Conservation (phyloP, 2,797 vertebrate genomes). For the Lindbergichthys nudifrons region DNA sequence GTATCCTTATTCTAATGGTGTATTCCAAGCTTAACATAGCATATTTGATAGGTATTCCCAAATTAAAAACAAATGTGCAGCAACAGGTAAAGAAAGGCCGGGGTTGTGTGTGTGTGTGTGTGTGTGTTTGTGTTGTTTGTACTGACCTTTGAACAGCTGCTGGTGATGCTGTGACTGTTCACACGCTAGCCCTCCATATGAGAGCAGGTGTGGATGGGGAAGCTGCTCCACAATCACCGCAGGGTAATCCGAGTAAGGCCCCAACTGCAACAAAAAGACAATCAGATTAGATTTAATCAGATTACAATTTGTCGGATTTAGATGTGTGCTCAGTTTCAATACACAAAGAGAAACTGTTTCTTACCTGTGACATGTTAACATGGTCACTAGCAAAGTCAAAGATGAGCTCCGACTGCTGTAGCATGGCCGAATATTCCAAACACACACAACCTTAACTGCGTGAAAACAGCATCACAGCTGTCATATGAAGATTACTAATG, state of each 20-base stretch:
- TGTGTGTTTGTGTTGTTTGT: background rate
- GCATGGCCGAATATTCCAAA: constrained; percentile 88
- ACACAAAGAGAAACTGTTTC: background rate
- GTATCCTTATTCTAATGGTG: no score
- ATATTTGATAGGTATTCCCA: no score
- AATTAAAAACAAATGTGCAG: no score
- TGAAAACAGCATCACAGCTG: constrained; percentile 55
- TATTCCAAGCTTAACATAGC: no score
- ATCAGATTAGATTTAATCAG: background rate
- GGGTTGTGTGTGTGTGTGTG: background rate
- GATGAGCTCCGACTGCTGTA: constrained; percentile 93
- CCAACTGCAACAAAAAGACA: constrained; percentile 82
- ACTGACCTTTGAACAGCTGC: constrained; percentile 90
- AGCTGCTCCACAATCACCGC: constrained; percentile 95
- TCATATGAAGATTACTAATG: constrained; percentile 6
- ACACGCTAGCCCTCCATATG: constrained; percentile 89
- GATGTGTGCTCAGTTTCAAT: background rate
- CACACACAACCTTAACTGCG: constrained; percentile 43
- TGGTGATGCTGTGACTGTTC: constrained; percentile 88
- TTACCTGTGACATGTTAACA: constrained; percentile 91
- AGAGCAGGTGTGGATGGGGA: constrained; percentile 90
- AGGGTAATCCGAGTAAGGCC: constrained; percentile 89
- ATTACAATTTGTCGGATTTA: background rate
- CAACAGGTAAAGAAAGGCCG: no score
- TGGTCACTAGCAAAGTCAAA: constrained; percentile 96